Percentiles rank a stretch among this genome's conserved stretches.
phyloP scores from a whole-genome alignment of 2,797 vertebrate species.

The Okamejei kenojei region DNA sequence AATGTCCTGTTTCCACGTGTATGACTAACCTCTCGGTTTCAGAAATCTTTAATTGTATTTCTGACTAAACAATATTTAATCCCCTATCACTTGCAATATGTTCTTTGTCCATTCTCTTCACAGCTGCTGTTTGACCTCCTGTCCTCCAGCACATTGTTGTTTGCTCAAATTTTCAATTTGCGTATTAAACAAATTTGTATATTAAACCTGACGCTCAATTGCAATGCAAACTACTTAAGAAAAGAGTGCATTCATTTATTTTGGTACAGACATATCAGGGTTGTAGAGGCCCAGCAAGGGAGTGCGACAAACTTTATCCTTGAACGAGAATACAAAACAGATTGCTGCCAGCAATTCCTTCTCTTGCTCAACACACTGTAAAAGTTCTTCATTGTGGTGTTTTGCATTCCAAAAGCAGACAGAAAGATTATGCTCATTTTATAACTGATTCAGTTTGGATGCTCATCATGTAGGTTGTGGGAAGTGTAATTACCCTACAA shows the following conservation, averaged over 20 bases:
- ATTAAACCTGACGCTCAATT: not conserved
- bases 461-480: not conserved
- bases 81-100: too few species aligned
- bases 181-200: not conserved
- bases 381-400: not conserved
- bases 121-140: too few species aligned
- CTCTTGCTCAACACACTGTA: not conserved
- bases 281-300: not conserved
- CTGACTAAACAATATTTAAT: not conserved
- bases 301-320: not conserved
- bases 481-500: not conserved
- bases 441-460: not conserved
- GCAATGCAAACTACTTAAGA: not conserved
- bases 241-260: not conserved
- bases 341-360: not conserved
- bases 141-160: too few species aligned
- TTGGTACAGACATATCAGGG: not conserved
- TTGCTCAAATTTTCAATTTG: not conserved
- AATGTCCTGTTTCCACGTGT: too few species aligned
- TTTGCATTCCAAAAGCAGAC: not conserved
- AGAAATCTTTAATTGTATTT: slow-evolving; percentile 3
- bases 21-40: not conserved
- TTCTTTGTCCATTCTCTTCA: too few species aligned
- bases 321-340: slow-evolving; percentile 15
- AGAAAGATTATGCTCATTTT: not conserved